These are phyloP conservation scores for Eupristina koningsbergeri DNA, from an alignment of 1,140 invertebrate genomes.

Conservation along the genomic window DNA sequence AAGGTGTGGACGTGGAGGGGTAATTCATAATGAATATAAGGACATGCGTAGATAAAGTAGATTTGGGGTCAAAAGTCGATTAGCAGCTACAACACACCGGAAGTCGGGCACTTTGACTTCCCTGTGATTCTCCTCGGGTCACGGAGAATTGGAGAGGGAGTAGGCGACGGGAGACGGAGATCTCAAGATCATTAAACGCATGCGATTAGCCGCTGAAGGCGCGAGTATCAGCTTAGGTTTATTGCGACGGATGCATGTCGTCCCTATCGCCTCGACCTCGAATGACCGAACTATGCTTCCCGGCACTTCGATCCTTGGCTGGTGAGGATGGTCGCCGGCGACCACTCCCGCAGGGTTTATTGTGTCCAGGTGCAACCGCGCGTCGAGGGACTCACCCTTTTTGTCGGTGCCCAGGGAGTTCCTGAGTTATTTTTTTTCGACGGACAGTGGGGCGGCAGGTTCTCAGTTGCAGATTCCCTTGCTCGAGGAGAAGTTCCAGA, in stretches of 20 bases:
- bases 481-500: not conserved
- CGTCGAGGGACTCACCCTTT: not conserved
- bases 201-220: conserved; percentile 23
- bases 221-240: conserved; percentile 20
- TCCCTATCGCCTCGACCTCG: not conserved
- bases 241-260: conserved; percentile 17
- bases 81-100: too few relatives aligned
- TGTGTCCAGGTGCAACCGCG: too few relatives aligned
- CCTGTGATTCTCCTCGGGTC: conserved; percentile 8
- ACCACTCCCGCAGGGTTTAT: not conserved
- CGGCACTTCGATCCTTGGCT: not conserved
- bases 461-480: not conserved
- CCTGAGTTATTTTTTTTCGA: conserved; percentile 2
- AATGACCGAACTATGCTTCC: not conserved
- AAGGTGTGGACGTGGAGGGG: too few relatives aligned
- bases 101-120: too few relatives aligned
- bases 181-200: conserved; percentile 26
- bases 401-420: not conserved
- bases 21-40: too few relatives aligned
- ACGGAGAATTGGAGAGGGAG: not conserved
- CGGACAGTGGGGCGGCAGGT: not conserved
- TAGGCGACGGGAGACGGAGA: too few relatives aligned
- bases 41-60: too few relatives aligned
- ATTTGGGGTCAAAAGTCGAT: too few relatives aligned
- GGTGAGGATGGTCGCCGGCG: not conserved